A percentile compares a stretch with the other conserved stretches of the same genome.
These are phyloP conservation scores for Smittia sp. DNA, from an alignment of 2,888 invertebrate species.

Conservation along the genomic window DNA sequence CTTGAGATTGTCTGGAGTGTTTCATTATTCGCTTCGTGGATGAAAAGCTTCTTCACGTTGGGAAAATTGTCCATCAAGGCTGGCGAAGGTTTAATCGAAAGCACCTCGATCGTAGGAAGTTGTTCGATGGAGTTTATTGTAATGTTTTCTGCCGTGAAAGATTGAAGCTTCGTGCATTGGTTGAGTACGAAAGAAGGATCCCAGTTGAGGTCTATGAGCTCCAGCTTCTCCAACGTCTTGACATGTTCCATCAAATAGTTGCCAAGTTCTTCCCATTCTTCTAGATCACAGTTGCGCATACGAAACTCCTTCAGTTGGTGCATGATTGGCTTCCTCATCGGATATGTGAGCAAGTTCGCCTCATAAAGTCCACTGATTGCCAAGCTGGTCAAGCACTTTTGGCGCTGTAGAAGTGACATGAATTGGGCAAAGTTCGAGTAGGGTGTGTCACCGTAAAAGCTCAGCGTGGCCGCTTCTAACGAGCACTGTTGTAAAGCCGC, in stretches of 20 bases:
- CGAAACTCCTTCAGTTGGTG: not conserved
- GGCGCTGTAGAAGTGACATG: not conserved
- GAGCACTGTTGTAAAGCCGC: not conserved
- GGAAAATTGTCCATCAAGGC: not conserved
- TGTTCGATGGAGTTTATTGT: not conserved
- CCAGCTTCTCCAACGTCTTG: constrained; percentile 1
- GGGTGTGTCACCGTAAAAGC: constrained; percentile 13
- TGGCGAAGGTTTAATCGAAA: not conserved
- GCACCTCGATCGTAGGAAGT: not conserved
- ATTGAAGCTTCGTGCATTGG: not conserved
- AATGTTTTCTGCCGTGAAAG: not conserved
- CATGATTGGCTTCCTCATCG: not conserved
- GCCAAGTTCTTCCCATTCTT: constrained; percentile 16
- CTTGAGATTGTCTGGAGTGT: not conserved
- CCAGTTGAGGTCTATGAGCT: not conserved
- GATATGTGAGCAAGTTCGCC: not conserved
- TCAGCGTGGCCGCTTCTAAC: not conserved
- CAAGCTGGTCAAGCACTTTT: not conserved
- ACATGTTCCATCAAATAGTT: not conserved
- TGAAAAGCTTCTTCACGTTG: constrained; percentile 2
- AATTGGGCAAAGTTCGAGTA: not conserved
- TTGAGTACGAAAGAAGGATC: not conserved
- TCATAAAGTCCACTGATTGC: constrained; percentile 9
- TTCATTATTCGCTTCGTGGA: too few species aligned
- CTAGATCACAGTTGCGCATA: not conserved